These are phyloP conservation scores for Idaea aversata DNA, from an alignment of 2,888 invertebrate genomes.

Conservation along the genomic window DNA sequence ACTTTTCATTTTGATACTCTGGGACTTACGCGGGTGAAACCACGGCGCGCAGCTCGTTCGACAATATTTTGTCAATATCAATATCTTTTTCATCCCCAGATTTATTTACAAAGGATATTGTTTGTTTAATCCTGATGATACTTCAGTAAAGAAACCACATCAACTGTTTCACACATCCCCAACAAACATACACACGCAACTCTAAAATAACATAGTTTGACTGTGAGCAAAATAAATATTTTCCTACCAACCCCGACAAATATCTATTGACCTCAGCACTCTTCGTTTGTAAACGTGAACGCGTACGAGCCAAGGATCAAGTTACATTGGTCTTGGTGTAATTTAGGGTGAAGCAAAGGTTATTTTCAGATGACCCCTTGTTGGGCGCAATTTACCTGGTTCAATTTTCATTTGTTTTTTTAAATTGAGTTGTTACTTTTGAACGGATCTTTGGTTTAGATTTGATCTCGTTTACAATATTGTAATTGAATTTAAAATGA, in stretches of 20 bases:
- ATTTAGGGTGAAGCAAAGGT: slow-evolving; percentile 31
- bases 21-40: too few relatives aligned
- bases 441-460: slow-evolving; percentile 5
- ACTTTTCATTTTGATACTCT: too few relatives aligned
- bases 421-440: slow-evolving; percentile 1
- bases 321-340: slow-evolving; percentile 30
- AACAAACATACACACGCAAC: slow-evolving; percentile 17
- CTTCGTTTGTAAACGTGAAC: slow-evolving; percentile 29
- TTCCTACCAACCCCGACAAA: slow-evolving; percentile 37
- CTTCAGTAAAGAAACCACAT: background rate
- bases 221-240: slow-evolving; percentile 49
- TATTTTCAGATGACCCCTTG: slow-evolving; percentile 34
- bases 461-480: background rate
- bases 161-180: slow-evolving; percentile 20
- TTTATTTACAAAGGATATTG: background rate
- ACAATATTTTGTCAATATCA: too few relatives aligned
- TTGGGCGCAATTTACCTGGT: slow-evolving; percentile 28
- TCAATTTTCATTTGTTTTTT: slow-evolving; percentile 18
- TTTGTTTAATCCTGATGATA: background rate
- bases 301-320: slow-evolving; percentile 24
- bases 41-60: too few relatives aligned
- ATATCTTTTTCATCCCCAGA: too few relatives aligned
- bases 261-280: slow-evolving; percentile 36
- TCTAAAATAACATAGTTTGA: slow-evolving; percentile 33
- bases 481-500: background rate